Evolutionary conservation across 2,113 vertebrate genomes (phyloP), one percentile per base, ranked within the genome.

Genomic region (Trichomycterus rosablanca): DNA sequence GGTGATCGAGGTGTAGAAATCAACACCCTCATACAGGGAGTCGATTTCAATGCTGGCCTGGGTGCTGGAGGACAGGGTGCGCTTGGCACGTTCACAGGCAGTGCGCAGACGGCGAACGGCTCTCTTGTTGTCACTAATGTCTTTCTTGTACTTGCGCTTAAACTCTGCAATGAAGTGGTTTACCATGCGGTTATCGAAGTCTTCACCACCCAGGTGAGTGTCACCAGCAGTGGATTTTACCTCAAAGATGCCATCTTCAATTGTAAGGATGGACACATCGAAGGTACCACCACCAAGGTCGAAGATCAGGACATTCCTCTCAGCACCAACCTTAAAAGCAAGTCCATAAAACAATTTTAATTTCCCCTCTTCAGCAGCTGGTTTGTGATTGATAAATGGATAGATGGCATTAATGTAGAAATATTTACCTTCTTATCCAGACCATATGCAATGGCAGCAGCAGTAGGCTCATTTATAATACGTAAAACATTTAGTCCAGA

Each of bases 1-100:
- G 52, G 93, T 97, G 73, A 97, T 97, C 51, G 95, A 95, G 0
- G 95, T 97, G 82, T 97, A 97, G 88, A 96, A 96, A 63, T 97
- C 95, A 34, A 93, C 87, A 18, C 95, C 95, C 78, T 97, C 95
- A 0, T 88, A 97, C 0, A 97, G 85, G 2, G 94, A 94, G 72
- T 97, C 94, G 2, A 89, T 85, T 50, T 88, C 86, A 2, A 90
- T 85, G 68, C 86, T 90, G 70, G 89, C 86, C 76, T 88, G 86
- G 43, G 84, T 86, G 81, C 88, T 89, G 75, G 89, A 89, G 60
- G 88, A 89, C 61, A 90, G 74, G 23, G 86, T 89, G 65, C 88
- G 85, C 78, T 90, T 90, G 1, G 87, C 87, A 43, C 86, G 75
- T 71, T 90, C 87, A 1, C 86, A 89, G 6, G 89, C 87, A 0